Evolutionary conservation across 35 echinoderm and acorn worm genomes (phyloP).

Genomic region (Apostichopus parvimensis): DNA sequence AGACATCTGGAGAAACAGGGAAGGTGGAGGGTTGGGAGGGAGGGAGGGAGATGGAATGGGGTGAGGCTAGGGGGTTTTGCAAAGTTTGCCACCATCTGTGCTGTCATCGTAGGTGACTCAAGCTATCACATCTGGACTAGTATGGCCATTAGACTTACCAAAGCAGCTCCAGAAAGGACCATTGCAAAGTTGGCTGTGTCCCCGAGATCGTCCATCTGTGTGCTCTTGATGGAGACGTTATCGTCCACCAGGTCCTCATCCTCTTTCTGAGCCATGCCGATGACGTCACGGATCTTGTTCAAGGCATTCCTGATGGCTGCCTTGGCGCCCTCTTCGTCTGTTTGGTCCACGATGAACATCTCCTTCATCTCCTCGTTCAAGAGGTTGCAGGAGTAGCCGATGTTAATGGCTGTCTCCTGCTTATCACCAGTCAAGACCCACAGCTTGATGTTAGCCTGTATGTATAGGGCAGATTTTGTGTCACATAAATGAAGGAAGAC

Average conservation of each 20-base stretch:
- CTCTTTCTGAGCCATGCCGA: constrained; percentile 82
- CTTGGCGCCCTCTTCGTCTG: constrained; percentile 63
- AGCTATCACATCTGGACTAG: background rate
- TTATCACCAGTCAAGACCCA: constrained; percentile 99
- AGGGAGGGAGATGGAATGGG: too few species aligned
- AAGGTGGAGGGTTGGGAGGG: too few species aligned
- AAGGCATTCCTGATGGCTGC: constrained; percentile 68
- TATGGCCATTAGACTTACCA: constrained; percentile 61
- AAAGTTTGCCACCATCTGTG: too few species aligned
- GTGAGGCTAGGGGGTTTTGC: too few species aligned
- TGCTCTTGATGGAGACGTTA: constrained; percentile 71
- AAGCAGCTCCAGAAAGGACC: constrained; percentile 83
- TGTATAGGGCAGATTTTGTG: too few species aligned
- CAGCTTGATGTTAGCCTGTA: constrained; percentile 93
- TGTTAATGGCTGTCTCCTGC: constrained; percentile 98
- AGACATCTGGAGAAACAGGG: too few species aligned
- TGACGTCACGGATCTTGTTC: constrained; percentile 76
- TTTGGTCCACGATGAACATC: constrained; percentile 84
- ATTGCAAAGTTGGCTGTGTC: constrained; percentile 86
- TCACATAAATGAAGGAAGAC: too few species aligned
- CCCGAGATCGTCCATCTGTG: constrained; percentile 60
- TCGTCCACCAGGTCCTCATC: constrained; percentile 77
- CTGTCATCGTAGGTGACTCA: too few species aligned
- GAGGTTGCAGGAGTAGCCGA: constrained; percentile 93
- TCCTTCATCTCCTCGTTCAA: constrained; percentile 90